These are phyloP conservation scores for Atrichornis clamosus DNA, from an alignment of 2,113 vertebrate species.

Conservation along the genomic window DNA sequence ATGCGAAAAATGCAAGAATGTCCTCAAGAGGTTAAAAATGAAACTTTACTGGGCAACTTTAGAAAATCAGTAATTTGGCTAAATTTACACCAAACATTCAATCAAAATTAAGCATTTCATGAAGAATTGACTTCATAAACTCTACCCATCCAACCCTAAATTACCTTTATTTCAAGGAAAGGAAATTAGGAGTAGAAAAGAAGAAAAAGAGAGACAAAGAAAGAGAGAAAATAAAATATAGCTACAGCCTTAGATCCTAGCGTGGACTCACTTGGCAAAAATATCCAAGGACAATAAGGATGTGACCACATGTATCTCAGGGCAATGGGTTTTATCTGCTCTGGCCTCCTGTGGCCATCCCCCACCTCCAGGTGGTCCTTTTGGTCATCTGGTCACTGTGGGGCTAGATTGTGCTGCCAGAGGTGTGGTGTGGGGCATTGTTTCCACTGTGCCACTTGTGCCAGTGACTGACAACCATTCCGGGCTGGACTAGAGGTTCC, in stretches of 20 bases:
- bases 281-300: background rate
- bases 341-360: background rate
- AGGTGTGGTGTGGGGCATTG: background rate
- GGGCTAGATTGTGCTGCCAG: background rate
- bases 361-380: no score
- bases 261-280: background rate
- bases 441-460: background rate
- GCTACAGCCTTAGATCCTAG: background rate
- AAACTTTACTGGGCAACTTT: background rate
- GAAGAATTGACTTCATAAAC: background rate
- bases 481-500: background rate
- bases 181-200: background rate
- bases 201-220: background rate
- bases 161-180: background rate
- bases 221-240: background rate
- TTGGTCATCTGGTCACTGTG: background rate
- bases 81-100: background rate
- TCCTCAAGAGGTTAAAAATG: background rate
- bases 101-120: background rate
- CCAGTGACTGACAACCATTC: background rate
- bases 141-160: background rate
- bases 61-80: background rate
- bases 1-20: background rate
- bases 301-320: fast-evolving
- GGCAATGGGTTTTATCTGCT: background rate